These are phyloP conservation scores for Hippasteria phrygiana DNA, from an alignment of 53 echinoderm and acorn worm genomes.

Conservation along the genomic window DNA sequence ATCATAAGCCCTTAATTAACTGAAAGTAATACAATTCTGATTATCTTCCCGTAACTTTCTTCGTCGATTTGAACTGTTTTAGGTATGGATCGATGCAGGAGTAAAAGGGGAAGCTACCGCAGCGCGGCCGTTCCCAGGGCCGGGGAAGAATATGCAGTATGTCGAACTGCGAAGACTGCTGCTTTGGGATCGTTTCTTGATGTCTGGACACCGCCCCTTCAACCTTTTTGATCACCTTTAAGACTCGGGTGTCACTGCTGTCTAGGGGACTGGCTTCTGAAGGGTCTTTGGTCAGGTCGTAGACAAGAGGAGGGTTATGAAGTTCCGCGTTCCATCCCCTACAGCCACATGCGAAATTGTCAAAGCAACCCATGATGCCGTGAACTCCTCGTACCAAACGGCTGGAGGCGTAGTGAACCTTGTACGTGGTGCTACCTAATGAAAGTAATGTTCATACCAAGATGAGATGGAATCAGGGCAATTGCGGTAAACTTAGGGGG, in stretches of 20 bases:
- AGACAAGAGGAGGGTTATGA: conserved; percentile 90
- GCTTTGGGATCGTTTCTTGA: conserved; percentile 50
- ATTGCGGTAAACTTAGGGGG: no score
- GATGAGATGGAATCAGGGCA: no score
- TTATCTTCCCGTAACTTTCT: no score
- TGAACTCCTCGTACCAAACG: conserved; percentile 74
- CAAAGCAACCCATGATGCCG: conserved; percentile 86
- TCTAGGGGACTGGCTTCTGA: conserved; percentile 77
- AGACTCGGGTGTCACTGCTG: conserved; percentile 59
- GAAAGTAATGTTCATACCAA: background rate
- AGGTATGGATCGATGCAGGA: conserved; percentile 73
- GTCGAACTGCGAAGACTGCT: conserved; percentile 72
- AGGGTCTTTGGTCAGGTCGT: conserved; percentile 83
- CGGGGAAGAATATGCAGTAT: conserved; percentile 65
- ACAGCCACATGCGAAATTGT: conserved; percentile 81
- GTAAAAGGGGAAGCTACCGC: conserved; percentile 88
- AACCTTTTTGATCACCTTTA: conserved; percentile 66
- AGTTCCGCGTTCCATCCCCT: conserved; percentile 57
- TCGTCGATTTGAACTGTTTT: background rate
- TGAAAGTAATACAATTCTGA: no score
- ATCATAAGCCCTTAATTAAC: no score
- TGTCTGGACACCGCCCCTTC: conserved; percentile 75
- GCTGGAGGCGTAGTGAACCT: conserved; percentile 73
- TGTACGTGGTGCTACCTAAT: conserved; percentile 70
- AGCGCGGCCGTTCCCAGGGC: conserved; percentile 84